Percentiles rank a stretch among this genome's conserved stretches.
Conservation (phyloP, 2,888 invertebrate genomes). For the Drosophila limbata region DNA sequence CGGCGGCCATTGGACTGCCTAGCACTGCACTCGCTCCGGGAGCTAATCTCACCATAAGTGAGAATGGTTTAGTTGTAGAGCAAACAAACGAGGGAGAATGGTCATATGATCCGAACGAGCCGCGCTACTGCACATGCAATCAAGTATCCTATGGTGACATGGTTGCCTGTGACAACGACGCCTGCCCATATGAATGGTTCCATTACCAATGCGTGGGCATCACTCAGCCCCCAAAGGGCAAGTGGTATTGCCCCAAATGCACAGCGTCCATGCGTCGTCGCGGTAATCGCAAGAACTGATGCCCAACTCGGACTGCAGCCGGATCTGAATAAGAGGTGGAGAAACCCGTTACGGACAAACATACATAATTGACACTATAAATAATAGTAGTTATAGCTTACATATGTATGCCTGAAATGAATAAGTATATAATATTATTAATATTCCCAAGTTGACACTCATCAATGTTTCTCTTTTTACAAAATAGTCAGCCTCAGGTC, state of each 20-base stretch:
- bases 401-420: conserved; percentile 6
- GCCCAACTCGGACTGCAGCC: background rate
- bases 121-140: conserved; percentile 97
- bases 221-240: conserved; percentile 97
- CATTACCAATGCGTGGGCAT: conserved; percentile 99
- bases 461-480: background rate
- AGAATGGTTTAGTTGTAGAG: conserved; percentile 83
- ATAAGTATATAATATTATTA: background rate
- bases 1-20: conserved; percentile 63
- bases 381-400: background rate
- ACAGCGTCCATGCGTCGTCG: conserved; percentile 94
- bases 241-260: conserved; percentile 99
- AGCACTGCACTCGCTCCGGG: conserved; percentile 71
- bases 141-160: conserved; percentile 99
- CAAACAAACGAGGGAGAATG: conserved; percentile 90
- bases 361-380: background rate
- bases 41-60: conserved; percentile 72
- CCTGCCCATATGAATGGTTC: conserved; percentile 99
- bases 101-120: conserved; percentile 98
- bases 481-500: too few relatives aligned
- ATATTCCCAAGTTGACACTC: background rate
- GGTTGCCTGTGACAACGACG: conserved; percentile 99
- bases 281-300: conserved; percentile 91
- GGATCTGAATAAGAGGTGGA: conserved; percentile 10
- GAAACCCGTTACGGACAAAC: background rate